Evolutionary conservation across 92 coral and sea anemone species (phyloP).

Genomic region (Virgularia gustaviana): DNA sequence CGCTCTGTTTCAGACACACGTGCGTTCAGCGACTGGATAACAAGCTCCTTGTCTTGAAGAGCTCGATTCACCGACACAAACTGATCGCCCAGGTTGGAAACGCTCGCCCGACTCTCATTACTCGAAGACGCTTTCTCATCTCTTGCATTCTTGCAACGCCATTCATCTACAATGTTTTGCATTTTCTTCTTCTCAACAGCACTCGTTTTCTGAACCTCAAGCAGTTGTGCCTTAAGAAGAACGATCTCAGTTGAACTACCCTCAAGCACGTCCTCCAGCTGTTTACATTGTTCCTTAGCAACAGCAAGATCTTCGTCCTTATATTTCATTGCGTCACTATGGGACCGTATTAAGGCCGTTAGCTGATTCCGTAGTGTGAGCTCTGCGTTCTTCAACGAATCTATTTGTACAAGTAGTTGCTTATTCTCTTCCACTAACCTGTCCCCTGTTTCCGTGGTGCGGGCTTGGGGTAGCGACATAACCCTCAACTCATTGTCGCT

Average conservation of each 20-base stretch:
- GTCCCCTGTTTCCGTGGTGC: too few species aligned
- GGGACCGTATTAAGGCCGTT: conserved; percentile 54
- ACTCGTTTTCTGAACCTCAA: conserved; percentile 6
- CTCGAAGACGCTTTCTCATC: neutral
- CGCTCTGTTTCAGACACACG: conserved; percentile 6
- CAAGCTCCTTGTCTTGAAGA: conserved; percentile 6
- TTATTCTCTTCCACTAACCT: too few species aligned
- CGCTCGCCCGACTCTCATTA: neutral
- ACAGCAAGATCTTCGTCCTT: conserved; percentile 43
- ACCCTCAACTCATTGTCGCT: too few species aligned
- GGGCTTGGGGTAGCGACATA: too few species aligned
- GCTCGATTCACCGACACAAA: neutral
- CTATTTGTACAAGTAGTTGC: conserved; percentile 25
- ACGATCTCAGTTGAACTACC: conserved; percentile 44
- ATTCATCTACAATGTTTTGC: neutral
- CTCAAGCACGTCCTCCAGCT: conserved; percentile 51
- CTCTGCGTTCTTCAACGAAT: conserved; percentile 35
- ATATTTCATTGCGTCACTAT: conserved; percentile 53
- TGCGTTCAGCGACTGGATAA: neutral
- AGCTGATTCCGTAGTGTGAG: conserved; percentile 64
- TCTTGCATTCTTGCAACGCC: neutral
- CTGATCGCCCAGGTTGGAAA: neutral
- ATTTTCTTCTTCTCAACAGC: neutral
- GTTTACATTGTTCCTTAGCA: conserved; percentile 51
- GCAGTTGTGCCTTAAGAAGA: conserved; percentile 18